Conservation (phyloP, 2,888 invertebrate genomes). For the Tryphoninae sp. region DNA sequence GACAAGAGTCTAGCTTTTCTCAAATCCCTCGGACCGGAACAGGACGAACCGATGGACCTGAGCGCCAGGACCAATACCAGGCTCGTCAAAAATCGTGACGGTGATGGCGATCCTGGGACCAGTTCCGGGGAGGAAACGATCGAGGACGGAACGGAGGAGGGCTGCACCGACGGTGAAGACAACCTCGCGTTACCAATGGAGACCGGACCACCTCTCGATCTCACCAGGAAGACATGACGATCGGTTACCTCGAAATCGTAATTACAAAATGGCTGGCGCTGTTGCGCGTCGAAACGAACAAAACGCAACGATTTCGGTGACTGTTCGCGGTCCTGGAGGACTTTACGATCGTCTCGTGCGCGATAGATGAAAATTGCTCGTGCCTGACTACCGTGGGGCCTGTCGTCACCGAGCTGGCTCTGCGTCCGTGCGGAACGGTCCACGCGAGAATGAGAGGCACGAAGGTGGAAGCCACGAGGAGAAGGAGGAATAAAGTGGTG, state of each 20-base stretch:
- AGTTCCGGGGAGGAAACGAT: conserved; percentile 58
- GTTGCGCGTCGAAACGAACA: no score
- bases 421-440: conserved; percentile 49
- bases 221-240: conserved; percentile 78
- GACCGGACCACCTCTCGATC: conserved; percentile 76
- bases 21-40: conserved; percentile 81
- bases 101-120: conserved; percentile 30
- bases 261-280: conserved; percentile 15
- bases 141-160: conserved; percentile 46
- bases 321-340: conserved; percentile 60
- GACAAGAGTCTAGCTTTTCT: conserved; percentile 78
- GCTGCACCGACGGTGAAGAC: conserved; percentile 63
- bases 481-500: conserved; percentile 33
- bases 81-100: conserved; percentile 15
- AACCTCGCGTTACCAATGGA: conserved; percentile 68
- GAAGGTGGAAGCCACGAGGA: conserved; percentile 54
- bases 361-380: conserved; percentile 73
- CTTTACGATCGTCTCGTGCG: conserved; percentile 68
- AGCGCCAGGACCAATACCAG: conserved; percentile 85
- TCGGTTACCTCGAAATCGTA: not conserved
- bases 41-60: conserved; percentile 91
- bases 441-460: conserved; percentile 36
- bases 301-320: conserved; percentile 3
- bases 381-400: conserved; percentile 63
- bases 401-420: conserved; percentile 53